Evolutionary conservation across 2,113 vertebrate genomes (phyloP).

Genomic region (Rattus norvegicus): GRCr8 NC_086024.1:107898501-107899000

Average conservation of each 20-base stretch:
- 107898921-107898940: neutral
- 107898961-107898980: neutral
- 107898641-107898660: neutral
- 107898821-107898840: constrained; percentile 59
- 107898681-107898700: neutral
- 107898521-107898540: neutral
- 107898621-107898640: neutral
- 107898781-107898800: constrained; percentile 29
- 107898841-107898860: constrained; percentile 38
- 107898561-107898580: neutral
- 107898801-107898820: constrained; percentile 30
- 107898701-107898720: constrained; percentile 13
- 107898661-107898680: neutral
- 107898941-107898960: neutral
- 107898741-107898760: neutral
- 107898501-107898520: neutral
- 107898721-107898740: constrained; percentile 18
- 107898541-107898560: neutral
- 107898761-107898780: constrained; percentile 26
- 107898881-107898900: constrained; percentile 49
- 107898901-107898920: constrained; percentile 36
- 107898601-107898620: neutral
- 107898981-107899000: neutral
- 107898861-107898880: constrained; percentile 35
- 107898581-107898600: neutral